Evolutionary conservation across 1,140 invertebrate genomes (phyloP), one percentile per base, ranked within the genome.

Genomic region (Polyergus mexicanus): DNA sequence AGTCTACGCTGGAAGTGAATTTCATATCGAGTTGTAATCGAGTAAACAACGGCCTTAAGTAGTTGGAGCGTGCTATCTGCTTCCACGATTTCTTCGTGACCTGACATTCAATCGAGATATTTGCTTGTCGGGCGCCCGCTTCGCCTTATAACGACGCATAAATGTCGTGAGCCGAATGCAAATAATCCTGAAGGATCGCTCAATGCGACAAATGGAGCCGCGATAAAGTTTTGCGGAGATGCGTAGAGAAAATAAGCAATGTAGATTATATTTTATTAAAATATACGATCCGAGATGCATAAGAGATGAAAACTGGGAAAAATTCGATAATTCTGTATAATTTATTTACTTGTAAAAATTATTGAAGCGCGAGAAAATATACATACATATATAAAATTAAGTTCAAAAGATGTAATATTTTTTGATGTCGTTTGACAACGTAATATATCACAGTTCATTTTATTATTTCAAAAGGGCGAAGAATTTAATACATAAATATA

Each of bases 1-100:
- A 88, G 86, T 81, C 88, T 77, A 88, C 69, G 87, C 32, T 88
- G 66, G 87, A 74, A 88, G 66, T 81, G 83, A 88, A 89, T 88
- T 88, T 89, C 87, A 88, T 85, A 78, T 58, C 44, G 74, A 66
- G 78, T 74, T 83, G 54, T 83, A 83, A 74, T 88, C 66, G 78
- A 74, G 78, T 83, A 83, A 83, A 83, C 78, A 83, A 83, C 78
- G n/a, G 38, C 68, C 68, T 74, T 68, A 54, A 87, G 63, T 72
- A 66, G 81, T 88, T 85, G 47, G 58, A 60, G 63, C 74, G 63
- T 54, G 63, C 66, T 66, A 83, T 81, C 72, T 75, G 81, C 72
- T 54, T 65, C 72, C 72, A 72, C 68, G 78, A 83, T 83, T 83
- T 83, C 78, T 83, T 83, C 78, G 78, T 83, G 78, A 83, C 68